A percentile compares a stretch with the other conserved stretches of the same genome.
Conservation (phyloP, 1,140 invertebrate species). For the Cotesia chilonis region DNA sequence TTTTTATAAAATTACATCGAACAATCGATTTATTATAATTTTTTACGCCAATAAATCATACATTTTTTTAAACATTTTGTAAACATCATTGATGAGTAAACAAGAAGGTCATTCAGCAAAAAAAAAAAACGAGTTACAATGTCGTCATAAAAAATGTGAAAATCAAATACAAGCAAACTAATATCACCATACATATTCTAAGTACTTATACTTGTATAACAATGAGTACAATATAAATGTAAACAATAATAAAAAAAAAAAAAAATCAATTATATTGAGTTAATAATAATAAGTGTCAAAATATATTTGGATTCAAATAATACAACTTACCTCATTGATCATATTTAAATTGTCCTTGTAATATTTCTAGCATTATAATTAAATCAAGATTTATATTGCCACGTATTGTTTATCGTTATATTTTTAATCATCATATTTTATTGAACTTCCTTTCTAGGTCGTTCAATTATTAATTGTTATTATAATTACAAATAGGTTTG, state of each 20-base stretch:
- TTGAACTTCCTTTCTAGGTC: too few relatives aligned
- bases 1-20: background rate
- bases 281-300: slow-evolving; percentile 28
- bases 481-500: too few relatives aligned
- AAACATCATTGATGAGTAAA: too few relatives aligned
- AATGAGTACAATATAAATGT: background rate
- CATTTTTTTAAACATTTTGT: too few relatives aligned
- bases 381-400: background rate
- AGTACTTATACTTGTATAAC: background rate
- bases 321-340: slow-evolving; percentile 11
- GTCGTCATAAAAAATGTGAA: too few relatives aligned
- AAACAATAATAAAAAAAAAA: background rate
- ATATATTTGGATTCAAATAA: slow-evolving; percentile 10
- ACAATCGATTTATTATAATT: background rate
- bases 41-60: background rate
- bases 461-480: too few relatives aligned
- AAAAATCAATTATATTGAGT: background rate
- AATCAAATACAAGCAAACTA: too few relatives aligned
- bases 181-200: too few relatives aligned
- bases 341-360: background rate
- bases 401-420: background rate
- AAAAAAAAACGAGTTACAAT: too few relatives aligned
- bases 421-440: background rate
- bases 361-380: background rate
- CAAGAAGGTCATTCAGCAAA: too few relatives aligned